Conservation (phyloP, 2,113 vertebrate genomes). For the Sminthopsis crassicaudata region DNA sequence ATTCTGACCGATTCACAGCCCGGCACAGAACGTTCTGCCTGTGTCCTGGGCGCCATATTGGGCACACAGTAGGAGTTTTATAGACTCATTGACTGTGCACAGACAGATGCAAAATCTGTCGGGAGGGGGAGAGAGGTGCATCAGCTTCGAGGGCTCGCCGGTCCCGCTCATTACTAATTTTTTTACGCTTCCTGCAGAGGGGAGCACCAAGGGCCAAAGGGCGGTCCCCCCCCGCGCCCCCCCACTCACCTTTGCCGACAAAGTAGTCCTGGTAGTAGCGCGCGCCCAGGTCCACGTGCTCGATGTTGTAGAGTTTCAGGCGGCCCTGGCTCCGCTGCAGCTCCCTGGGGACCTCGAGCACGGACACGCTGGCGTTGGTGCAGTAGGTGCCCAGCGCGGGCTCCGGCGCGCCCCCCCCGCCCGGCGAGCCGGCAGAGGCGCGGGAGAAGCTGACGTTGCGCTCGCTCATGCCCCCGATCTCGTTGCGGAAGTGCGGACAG, state of each 20-base stretch:
- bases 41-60: no score
- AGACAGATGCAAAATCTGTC: not conserved
- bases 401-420: conserved; percentile 10
- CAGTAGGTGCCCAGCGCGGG: conserved; percentile 78
- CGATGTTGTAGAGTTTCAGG: conserved; percentile 90
- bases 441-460: conserved; percentile 91
- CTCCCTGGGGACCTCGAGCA: conserved; percentile 90
- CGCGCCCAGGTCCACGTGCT: conserved; percentile 94
- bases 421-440: conserved; percentile 81
- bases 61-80: not conserved
- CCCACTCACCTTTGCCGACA: conserved; percentile 85
- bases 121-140: rapidly evolving
- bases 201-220: not conserved
- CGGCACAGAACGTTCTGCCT: not conserved
- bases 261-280: conserved; percentile 94
- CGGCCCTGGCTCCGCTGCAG: conserved; percentile 85
- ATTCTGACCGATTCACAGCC: not conserved
- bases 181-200: not conserved
- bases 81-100: not conserved
- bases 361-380: conserved; percentile 92
- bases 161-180: not conserved
- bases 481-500: conserved; percentile 96
- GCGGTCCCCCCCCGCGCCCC: not conserved
- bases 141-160: not conserved
- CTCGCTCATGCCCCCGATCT: conserved; percentile 89